Evolutionary conservation across 2,797 vertebrate species (phyloP).

Genomic region (Anguilla pacifica): DNA sequence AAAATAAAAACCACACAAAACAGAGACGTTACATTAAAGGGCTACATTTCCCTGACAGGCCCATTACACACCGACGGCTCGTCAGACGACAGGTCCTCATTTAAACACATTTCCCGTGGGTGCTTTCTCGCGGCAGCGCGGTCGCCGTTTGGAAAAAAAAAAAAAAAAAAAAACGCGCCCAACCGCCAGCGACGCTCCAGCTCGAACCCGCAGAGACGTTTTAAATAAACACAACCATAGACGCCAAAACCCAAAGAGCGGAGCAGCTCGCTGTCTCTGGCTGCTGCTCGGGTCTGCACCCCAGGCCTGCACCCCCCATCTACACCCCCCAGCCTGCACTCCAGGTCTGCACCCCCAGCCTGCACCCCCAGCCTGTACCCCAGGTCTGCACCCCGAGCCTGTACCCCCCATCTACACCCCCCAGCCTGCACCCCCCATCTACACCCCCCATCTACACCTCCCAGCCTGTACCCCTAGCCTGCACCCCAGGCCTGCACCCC

Average conservation of each 20-base stretch:
- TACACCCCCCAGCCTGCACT: too few relatives aligned
- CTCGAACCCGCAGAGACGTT: background rate
- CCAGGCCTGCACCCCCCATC: too few relatives aligned
- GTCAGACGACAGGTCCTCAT: background rate
- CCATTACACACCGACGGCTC: background rate
- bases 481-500: too few relatives aligned
- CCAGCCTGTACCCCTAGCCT: too few relatives aligned
- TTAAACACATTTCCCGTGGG: background rate
- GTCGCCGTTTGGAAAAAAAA: background rate
- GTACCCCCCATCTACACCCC: too few relatives aligned
- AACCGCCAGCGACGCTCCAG: background rate
- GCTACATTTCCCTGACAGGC: background rate
- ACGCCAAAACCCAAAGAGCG: background rate
- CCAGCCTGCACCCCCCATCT: too few relatives aligned
- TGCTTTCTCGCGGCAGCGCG: background rate
- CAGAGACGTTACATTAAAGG: background rate
- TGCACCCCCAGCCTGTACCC: too few relatives aligned
- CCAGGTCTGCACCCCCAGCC: too few relatives aligned
- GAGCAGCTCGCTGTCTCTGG: too few relatives aligned
- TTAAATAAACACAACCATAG: background rate
- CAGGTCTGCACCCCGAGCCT: too few relatives aligned
- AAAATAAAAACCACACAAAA: background rate
- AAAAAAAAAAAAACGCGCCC: background rate
- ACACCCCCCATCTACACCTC: too few relatives aligned
- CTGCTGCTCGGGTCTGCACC: too few relatives aligned